Evolutionary conservation across 1,140 invertebrate genomes (phyloP).

Genomic region (Ceratitis capitata): DNA sequence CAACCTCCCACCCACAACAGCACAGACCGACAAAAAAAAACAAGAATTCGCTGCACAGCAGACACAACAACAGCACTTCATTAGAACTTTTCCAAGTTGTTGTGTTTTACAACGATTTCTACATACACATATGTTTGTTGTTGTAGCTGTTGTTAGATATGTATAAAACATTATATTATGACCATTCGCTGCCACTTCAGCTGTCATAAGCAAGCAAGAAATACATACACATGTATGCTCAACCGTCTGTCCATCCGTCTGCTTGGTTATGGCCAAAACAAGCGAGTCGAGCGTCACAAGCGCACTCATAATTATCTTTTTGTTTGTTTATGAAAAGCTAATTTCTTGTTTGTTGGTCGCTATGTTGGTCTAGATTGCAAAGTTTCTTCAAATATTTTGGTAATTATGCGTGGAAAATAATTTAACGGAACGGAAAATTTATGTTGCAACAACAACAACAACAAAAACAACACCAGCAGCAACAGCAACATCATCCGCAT

Average conservation of each 20-base stretch:
- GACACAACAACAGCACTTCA: not conserved
- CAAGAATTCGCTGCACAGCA: not conserved
- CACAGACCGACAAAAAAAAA: too few relatives aligned
- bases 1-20: not conserved
- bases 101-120: not conserved
- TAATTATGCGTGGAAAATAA: slow-evolving; percentile 34
- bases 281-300: not conserved
- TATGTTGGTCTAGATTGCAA: slow-evolving; percentile 23
- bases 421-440: slow-evolving; percentile 21
- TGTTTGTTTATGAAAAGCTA: slow-evolving; percentile 36
- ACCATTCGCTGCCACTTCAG: not conserved
- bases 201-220: not conserved
- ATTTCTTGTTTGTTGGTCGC: slow-evolving; percentile 22
- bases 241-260: not conserved
- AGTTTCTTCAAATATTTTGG: slow-evolving; percentile 30
- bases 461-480: not conserved
- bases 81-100: not conserved
- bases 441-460: slow-evolving; percentile 8
- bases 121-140: not conserved
- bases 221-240: not conserved
- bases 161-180: not conserved
- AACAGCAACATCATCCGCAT: not conserved
- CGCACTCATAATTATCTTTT: slow-evolving; percentile 27
- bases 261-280: not conserved
- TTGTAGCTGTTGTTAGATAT: not conserved